Evolutionary conservation across 2,888 invertebrate genomes (phyloP).

Genomic region (Artemia sinica): DNA sequence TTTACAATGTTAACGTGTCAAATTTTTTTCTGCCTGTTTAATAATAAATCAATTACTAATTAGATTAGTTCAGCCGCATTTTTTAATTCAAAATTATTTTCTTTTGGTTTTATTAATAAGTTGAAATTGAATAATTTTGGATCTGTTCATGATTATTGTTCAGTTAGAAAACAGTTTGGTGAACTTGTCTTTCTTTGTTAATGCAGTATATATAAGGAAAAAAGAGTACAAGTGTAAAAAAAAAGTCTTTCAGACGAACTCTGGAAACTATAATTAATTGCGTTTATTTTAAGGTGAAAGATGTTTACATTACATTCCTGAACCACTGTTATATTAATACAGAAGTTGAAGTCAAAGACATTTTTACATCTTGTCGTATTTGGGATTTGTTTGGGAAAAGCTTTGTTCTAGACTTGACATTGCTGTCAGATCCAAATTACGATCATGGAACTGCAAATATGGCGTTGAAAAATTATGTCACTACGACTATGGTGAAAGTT

Average conservation of each 20-base stretch:
- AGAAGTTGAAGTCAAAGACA: constrained; percentile 99
- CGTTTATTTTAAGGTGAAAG: constrained; percentile 52
- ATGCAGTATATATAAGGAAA: too few relatives aligned
- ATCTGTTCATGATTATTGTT: too few relatives aligned
- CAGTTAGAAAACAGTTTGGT: too few relatives aligned
- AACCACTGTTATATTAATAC: constrained; percentile 99
- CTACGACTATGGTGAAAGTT: constrained; percentile 75
- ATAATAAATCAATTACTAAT: too few relatives aligned
- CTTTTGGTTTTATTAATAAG: too few relatives aligned
- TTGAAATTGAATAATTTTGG: too few relatives aligned
- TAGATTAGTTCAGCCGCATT: too few relatives aligned
- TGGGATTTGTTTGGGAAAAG: constrained; percentile 91
- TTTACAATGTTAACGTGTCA: too few relatives aligned
- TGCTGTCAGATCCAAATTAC: constrained; percentile 52
- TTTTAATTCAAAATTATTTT: too few relatives aligned
- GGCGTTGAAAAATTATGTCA: constrained; percentile 70
- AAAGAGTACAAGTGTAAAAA: too few relatives aligned
- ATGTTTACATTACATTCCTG: constrained; percentile 92
- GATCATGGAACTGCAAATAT: constrained; percentile 46
- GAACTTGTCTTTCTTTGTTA: too few relatives aligned
- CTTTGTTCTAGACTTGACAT: constrained; percentile 66
- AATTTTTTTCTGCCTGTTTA: too few relatives aligned
- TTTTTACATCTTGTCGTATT: constrained; percentile 94
- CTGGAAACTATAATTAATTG: background rate
- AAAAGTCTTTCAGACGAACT: background rate